phyloP scores from a whole-genome alignment of 2,888 invertebrate genomes.

The Carpatolechia fugitivella region DNA sequence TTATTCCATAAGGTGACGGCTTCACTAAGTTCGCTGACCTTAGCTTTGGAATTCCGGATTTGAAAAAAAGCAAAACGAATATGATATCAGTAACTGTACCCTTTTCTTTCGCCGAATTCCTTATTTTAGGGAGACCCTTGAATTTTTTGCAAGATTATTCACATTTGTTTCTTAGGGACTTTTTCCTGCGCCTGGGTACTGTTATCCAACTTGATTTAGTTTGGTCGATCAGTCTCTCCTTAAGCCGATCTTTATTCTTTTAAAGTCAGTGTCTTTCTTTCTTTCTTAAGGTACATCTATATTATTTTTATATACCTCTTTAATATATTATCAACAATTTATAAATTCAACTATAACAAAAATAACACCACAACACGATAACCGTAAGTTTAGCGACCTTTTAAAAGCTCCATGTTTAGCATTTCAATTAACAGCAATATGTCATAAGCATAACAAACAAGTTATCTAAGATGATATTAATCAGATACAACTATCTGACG shows the following conservation, averaged over 20 bases:
- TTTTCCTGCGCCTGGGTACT: constrained; percentile 7
- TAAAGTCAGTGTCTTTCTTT: too few species aligned
- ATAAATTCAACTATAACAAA: too few species aligned
- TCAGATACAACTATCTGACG: constrained; percentile 26
- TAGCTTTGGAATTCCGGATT: constrained; percentile 35
- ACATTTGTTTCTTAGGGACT: constrained; percentile 17
- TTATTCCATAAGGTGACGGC: constrained; percentile 1
- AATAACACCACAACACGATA: background rate
- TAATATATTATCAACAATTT: too few species aligned
- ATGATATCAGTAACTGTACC: constrained; percentile 38
- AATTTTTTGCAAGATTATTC: constrained; percentile 19
- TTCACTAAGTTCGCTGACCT: constrained; percentile 44
- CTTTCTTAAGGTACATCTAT: too few species aligned
- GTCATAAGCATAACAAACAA: constrained; percentile 12
- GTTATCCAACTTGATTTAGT: constrained; percentile 11
- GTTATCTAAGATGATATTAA: constrained; percentile 28
- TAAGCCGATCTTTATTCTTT: background rate
- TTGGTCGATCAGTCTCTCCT: constrained; percentile 10
- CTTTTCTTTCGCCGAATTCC: constrained; percentile 20
- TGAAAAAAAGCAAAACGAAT: constrained; percentile 35
- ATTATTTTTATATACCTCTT: too few species aligned
- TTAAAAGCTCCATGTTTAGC: background rate
- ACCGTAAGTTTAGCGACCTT: constrained; percentile 2
- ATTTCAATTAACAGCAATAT: constrained; percentile 15
- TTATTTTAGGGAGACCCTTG: constrained; percentile 24